A percentile compares a stretch with the other conserved stretches of the same genome.
These are phyloP conservation scores for Drosophila tripunctata DNA, from an alignment of 2,888 invertebrate species.

Conservation along the genomic window DNA sequence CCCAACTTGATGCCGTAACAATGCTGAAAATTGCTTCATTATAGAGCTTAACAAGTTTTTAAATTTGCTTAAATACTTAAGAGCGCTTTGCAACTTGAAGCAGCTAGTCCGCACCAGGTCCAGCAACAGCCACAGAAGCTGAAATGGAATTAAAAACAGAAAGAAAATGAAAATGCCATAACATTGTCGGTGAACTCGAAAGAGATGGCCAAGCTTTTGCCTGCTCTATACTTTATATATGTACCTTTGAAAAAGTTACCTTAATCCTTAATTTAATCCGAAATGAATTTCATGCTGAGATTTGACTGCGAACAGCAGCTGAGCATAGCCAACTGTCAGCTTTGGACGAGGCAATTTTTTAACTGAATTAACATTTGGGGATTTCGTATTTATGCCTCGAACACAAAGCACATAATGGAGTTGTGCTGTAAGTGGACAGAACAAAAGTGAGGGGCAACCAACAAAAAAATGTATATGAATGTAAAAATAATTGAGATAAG, in stretches of 20 bases:
- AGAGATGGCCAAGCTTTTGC: conserved; percentile 11
- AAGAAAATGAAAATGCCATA: conserved; percentile 13
- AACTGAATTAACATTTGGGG: conserved; percentile 54
- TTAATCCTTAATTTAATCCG: conserved; percentile 72
- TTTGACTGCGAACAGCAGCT: conserved; percentile 44
- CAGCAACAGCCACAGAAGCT: conserved; percentile 17
- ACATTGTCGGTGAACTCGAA: conserved; percentile 19
- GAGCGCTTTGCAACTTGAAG: conserved; percentile 26
- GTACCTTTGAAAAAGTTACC: conserved; percentile 64
- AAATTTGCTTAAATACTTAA: conserved; percentile 76
- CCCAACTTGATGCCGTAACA: conserved; percentile 29
- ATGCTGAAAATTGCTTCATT: conserved; percentile 64
- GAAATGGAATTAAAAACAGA: conserved; percentile 27
- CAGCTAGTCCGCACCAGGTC: conserved; percentile 1
- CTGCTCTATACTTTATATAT: neutral
- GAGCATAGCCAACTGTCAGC: conserved; percentile 9
- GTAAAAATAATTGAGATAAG: neutral
- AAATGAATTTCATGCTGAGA: conserved; percentile 74
- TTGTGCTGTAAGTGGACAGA: conserved; percentile 29
- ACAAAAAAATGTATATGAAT: neutral
- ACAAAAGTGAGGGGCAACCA: conserved; percentile 3
- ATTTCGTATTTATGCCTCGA: conserved; percentile 38
- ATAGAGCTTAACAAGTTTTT: conserved; percentile 73
- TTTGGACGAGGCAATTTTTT: conserved; percentile 32
- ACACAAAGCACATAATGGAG: conserved; percentile 48